Evolutionary conservation across 2,113 vertebrate species (phyloP).

Genomic region (Passerina amoena): DNA sequence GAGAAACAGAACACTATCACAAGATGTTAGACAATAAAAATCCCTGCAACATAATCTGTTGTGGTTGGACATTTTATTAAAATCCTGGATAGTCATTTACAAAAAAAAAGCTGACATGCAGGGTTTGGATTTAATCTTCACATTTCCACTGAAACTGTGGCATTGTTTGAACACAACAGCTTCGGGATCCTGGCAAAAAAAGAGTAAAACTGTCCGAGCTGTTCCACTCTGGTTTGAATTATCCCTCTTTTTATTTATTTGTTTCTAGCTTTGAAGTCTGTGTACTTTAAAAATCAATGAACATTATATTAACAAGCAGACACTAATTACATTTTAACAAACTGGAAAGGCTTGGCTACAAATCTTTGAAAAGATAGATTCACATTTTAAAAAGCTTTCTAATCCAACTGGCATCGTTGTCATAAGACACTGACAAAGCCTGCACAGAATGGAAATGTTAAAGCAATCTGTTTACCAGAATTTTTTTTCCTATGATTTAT

Average conservation of each 20-base stretch:
- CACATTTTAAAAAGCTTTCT: constrained; percentile 14
- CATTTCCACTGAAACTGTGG: constrained; percentile 64
- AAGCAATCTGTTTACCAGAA: constrained; percentile 21
- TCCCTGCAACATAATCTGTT: constrained; percentile 38
- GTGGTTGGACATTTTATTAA: constrained; percentile 53
- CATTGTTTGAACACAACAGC: constrained; percentile 58
- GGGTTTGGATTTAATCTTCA: constrained; percentile 58
- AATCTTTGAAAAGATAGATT: constrained; percentile 35
- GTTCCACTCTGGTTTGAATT: constrained; percentile 67
- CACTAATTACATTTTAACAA: constrained; percentile 48
- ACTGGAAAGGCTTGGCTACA: constrained; percentile 26
- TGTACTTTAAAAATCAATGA: constrained; percentile 67
- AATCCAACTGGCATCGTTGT: constrained; percentile 12
- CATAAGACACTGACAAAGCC: not conserved
- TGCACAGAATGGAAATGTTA: constrained; percentile 15
- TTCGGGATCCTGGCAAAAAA: constrained; percentile 62
- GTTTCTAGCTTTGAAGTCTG: constrained; percentile 66
- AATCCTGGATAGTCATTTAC: constrained; percentile 62
- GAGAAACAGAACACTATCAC: constrained; percentile 49
- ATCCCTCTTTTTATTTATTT: constrained; percentile 59
- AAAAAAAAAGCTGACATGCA: constrained; percentile 49
- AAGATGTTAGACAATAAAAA: constrained; percentile 29
- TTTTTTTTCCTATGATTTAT: constrained; percentile 26
- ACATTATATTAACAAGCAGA: constrained; percentile 59
- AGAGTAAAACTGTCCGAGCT: constrained; percentile 54